Evolutionary conservation across 2,888 invertebrate genomes (phyloP).

Genomic region (Tolmerus cingulatus): DNA sequence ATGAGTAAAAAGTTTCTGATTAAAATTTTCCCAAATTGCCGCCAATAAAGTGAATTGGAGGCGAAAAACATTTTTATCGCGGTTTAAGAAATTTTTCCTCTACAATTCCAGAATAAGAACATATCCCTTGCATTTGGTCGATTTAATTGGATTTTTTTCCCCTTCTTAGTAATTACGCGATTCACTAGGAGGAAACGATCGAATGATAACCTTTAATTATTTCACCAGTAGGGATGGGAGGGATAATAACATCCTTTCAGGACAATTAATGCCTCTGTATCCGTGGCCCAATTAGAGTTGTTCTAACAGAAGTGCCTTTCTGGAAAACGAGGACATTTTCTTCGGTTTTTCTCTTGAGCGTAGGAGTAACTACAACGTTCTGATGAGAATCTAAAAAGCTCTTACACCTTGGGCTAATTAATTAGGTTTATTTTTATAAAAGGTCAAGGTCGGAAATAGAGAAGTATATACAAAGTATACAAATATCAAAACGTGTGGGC

Average conservation of each 20-base stretch:
- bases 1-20: not conserved
- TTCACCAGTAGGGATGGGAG: not conserved
- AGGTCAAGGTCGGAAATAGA: not conserved
- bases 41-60: not conserved
- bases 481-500: not conserved
- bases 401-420: not conserved
- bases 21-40: not conserved
- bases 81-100: not conserved
- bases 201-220: not conserved
- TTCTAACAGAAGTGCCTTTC: not conserved
- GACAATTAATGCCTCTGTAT: not conserved
- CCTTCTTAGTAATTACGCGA: not conserved
- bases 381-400: not conserved
- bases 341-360: not conserved
- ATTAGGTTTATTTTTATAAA: not conserved
- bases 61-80: not conserved
- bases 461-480: not conserved
- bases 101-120: not conserved
- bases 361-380: not conserved
- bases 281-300: not conserved
- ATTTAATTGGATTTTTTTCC: constrained; percentile 8
- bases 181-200: not conserved
- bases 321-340: not conserved
- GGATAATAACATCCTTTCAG: not conserved
- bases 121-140: constrained; percentile 1